Evolutionary conservation across 2,113 vertebrate species (phyloP).

Genomic region (Callopanchax toddi): DNA sequence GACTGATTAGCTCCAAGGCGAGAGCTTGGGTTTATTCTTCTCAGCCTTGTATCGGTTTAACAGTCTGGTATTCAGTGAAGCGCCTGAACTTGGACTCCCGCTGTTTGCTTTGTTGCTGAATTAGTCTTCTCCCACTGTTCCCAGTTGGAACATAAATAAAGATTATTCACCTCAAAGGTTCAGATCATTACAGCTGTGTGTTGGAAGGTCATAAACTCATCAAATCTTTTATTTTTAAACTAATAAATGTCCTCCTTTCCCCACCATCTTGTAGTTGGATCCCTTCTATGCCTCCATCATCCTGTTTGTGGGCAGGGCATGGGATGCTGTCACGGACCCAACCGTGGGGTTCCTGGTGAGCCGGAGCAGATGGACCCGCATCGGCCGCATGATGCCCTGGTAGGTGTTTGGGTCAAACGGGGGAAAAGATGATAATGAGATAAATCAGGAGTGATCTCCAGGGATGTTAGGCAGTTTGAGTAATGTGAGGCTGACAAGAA

Average conservation of each 20-base stretch:
- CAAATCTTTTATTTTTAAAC: slow-evolving; percentile 10
- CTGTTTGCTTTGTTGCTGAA: slow-evolving; percentile 51
- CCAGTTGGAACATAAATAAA: slow-evolving; percentile 20
- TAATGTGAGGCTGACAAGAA: background rate
- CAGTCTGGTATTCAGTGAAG: slow-evolving; percentile 19
- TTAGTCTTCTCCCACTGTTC: slow-evolving; percentile 35
- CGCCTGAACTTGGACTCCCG: slow-evolving; percentile 22
- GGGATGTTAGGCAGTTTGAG: background rate
- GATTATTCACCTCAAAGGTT: slow-evolving; percentile 9
- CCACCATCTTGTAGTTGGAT: slow-evolving; percentile 79
- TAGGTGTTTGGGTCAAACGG: slow-evolving; percentile 66
- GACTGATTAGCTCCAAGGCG: background rate
- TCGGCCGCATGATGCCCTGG: slow-evolving; percentile 95
- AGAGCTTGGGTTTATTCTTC: background rate
- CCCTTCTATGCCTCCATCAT: slow-evolving; percentile 92
- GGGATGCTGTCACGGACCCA: slow-evolving; percentile 94
- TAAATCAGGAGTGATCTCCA: background rate
- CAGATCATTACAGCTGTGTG: background rate
- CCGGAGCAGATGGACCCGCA: slow-evolving; percentile 85
- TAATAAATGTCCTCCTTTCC: background rate
- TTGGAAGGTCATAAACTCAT: too few relatives aligned
- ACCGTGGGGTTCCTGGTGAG: slow-evolving; percentile 93
- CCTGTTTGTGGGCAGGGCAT: slow-evolving; percentile 89
- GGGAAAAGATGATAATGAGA: too few relatives aligned
- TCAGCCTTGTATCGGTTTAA: slow-evolving; percentile 35